Percentiles rank a stretch among this genome's conserved stretches.
Conservation (phyloP, 1,140 invertebrate genomes). For the Drosophila bocki region DNA sequence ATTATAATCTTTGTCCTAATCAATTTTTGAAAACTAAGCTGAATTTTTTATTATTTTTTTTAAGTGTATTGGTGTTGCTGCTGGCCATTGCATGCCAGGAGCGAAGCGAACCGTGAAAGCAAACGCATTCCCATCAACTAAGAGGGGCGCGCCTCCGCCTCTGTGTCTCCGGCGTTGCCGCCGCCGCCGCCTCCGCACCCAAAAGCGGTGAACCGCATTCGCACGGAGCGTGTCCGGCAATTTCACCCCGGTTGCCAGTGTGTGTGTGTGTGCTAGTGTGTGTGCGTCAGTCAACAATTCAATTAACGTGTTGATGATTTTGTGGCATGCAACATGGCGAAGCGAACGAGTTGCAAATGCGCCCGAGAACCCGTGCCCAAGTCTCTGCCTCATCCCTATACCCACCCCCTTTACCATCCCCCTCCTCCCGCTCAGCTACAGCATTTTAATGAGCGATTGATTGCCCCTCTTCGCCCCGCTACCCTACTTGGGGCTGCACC, state of each 20-base stretch:
- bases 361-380: background rate
- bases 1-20: background rate
- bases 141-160: conserved; percentile 30
- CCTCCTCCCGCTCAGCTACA: conserved; percentile 6
- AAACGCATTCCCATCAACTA: conserved; percentile 77
- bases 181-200: background rate
- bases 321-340: conserved; percentile 78
- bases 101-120: conserved; percentile 75
- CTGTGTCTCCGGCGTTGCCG: background rate
- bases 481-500: conserved; percentile 36
- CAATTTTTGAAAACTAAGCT: background rate
- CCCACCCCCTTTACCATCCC: background rate
- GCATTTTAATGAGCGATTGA: conserved; percentile 79
- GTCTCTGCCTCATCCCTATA: background rate
- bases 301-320: conserved; percentile 84
- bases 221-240: conserved; percentile 55
- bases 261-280: conserved; percentile 22
- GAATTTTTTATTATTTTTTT: background rate
- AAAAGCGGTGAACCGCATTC: conserved; percentile 72
- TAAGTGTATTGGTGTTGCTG: conserved; percentile 28
- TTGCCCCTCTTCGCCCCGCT: conserved; percentile 24
- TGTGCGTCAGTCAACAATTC: conserved; percentile 84
- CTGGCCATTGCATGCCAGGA: conserved; percentile 72
- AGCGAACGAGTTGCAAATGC: conserved; percentile 62
- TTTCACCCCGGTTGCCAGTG: background rate